These are phyloP conservation scores for Priocnemis perturbator DNA, from an alignment of 2,888 invertebrate genomes.

Conservation along the genomic window DNA sequence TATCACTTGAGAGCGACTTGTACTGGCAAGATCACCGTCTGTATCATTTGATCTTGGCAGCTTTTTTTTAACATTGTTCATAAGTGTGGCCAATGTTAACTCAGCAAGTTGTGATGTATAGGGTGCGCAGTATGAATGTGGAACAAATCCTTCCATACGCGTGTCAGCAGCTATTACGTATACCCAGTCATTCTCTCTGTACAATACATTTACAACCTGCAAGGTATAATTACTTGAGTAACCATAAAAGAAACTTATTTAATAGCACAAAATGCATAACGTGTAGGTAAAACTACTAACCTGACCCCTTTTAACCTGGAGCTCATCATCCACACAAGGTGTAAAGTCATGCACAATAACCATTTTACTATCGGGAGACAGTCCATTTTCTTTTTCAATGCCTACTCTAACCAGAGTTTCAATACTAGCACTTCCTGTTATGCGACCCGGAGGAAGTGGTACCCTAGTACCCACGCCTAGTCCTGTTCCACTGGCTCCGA, in stretches of 20 bases:
- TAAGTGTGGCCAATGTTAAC: constrained; percentile 77
- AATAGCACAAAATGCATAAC: background rate
- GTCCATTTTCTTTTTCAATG: constrained; percentile 93
- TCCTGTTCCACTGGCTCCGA: constrained; percentile 88
- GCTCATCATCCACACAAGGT: constrained; percentile 95
- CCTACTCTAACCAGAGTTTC: constrained; percentile 93
- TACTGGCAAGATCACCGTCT: constrained; percentile 66
- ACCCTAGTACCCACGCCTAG: constrained; percentile 81
- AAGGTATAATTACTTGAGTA: background rate
- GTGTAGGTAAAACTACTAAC: constrained; percentile 63
- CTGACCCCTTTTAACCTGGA: constrained; percentile 91
- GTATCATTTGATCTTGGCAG: constrained; percentile 80
- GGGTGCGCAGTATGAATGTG: constrained; percentile 94
- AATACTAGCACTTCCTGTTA: constrained; percentile 95
- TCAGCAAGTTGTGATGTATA: constrained; percentile 87
- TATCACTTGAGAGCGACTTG: constrained; percentile 65
- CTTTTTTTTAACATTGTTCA: constrained; percentile 87
- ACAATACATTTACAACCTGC: constrained; percentile 92
- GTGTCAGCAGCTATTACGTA: constrained; percentile 95
- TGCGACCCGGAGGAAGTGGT: constrained; percentile 91
- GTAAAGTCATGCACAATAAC: constrained; percentile 95
- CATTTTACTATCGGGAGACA: constrained; percentile 96
- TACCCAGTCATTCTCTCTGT: constrained; percentile 98
- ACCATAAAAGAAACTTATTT: background rate
- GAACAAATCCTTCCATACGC: constrained; percentile 94